Evolutionary conservation across 2,113 vertebrate genomes (phyloP), one percentile per base, ranked within the genome.

Genomic region (Oncorhynchus clarkii): DNA sequence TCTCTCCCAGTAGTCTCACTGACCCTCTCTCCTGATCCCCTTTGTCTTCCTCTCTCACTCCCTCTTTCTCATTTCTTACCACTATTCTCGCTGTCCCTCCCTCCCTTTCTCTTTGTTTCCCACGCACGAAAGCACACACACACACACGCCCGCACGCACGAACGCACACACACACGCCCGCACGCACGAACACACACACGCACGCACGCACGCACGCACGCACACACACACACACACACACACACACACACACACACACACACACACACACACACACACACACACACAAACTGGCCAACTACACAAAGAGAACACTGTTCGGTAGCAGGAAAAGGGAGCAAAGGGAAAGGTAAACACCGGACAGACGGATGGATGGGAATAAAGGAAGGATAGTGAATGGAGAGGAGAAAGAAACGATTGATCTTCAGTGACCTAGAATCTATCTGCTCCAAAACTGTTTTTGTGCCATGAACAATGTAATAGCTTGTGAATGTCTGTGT

Each of bases 351-450:
- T 80, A 76, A 86, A 82, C 82, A 70, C 69, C 84, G 70, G 79
- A 54, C 39, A 74, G 69, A 31, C 29, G 4, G 29, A 20, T 7
- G 74, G 74, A 84, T 64, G 79, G 69, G 77, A 75, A 78, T 70
- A 83, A 74, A 78, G 70, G 39, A 27, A 77, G 51, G 69, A 74
- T 5, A 49, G 59, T 26, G 51, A 65, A 26, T 27, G 76, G 62
- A 51, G 3, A 22, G 60, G 74, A 11, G 16, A 65, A 27, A 65
- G 65, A 27, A 29, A 29, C 73, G 51, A 83, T 83, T 86, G 74
- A 84, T 87, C 71, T 74, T 18, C 13, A 71, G 70, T 75, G 71
- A 86, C 64, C 80, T 48, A 75, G 57, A 89, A 75, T 48, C 14
- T 4, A 76, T 24, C 24, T 67, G 54, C 22, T 70, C 62, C 34